Evolutionary conservation across 2,113 vertebrate genomes (phyloP).

Genomic region (Chauna torquata): DNA sequence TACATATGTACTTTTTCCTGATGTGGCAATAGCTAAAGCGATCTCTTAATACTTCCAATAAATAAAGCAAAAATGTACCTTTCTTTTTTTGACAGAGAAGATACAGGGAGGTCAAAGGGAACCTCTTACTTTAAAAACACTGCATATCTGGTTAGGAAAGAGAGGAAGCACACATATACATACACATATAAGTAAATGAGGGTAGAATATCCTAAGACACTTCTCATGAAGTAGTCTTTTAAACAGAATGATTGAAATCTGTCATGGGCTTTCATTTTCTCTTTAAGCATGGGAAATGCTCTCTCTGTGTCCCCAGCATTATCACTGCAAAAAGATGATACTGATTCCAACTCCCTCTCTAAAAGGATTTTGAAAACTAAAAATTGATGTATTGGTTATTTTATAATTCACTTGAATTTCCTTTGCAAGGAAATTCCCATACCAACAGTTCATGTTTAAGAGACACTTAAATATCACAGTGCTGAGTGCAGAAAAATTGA

Average conservation of each 20-base stretch:
- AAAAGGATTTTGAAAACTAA: background rate
- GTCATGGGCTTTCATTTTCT: background rate
- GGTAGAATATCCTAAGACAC: background rate
- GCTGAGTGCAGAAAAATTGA: background rate
- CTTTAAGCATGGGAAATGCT: background rate
- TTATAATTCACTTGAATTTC: background rate
- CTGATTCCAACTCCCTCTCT: background rate
- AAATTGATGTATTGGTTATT: background rate
- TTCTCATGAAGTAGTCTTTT: background rate
- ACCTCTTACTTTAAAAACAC: background rate
- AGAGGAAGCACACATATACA: background rate
- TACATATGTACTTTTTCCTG: background rate
- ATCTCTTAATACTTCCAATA: background rate
- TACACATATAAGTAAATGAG: background rate
- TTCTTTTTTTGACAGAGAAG: background rate
- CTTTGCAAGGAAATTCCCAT: background rate
- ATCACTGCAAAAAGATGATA: background rate
- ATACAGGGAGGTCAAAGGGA: background rate
- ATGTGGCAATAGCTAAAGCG: background rate
- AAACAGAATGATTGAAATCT: background rate
- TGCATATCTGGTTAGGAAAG: background rate
- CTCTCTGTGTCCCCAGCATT: background rate
- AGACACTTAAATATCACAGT: background rate
- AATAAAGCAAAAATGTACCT: background rate
- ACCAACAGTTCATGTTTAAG: background rate